Conservation (phyloP, 2,888 invertebrate species). For the Dioctria rufipes region DNA sequence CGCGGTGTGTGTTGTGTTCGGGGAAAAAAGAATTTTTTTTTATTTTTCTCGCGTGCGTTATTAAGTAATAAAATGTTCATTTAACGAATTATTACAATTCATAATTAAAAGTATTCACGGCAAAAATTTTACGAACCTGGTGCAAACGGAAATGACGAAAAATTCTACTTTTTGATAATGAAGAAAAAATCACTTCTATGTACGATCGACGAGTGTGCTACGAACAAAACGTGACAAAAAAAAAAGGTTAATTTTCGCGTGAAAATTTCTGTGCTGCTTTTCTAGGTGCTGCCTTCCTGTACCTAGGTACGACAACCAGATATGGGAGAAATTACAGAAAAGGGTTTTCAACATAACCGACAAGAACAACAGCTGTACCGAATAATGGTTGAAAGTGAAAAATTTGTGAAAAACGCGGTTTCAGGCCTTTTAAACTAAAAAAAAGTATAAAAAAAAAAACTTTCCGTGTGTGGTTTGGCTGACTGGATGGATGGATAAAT, state of each 20-base stretch:
- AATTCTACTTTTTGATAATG: not conserved
- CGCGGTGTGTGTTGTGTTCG: constrained; percentile 54
- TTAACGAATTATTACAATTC: not conserved
- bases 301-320: no score
- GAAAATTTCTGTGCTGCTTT: no score
- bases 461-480: constrained; percentile 19
- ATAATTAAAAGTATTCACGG: constrained; percentile 15
- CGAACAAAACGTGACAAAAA: constrained; percentile 36
- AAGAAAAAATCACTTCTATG: not conserved
- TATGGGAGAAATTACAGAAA: no score
- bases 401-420: constrained; percentile 33
- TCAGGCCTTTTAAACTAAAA: constrained; percentile 3
- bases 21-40: constrained; percentile 49
- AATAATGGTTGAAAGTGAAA: not conserved
- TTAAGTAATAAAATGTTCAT: constrained; percentile 30
- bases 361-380: no score
- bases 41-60: constrained; percentile 43
- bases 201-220: not conserved
- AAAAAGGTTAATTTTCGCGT: constrained; percentile 1
- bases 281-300: no score
- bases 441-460: not conserved
- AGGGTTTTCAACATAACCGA: no score
- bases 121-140: constrained; percentile 19
- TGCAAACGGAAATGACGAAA: constrained; percentile 40
- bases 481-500: no score